Evolutionary conservation across 1,140 invertebrate genomes (phyloP).

Genomic region (Diabrotica virgifera): DNA sequence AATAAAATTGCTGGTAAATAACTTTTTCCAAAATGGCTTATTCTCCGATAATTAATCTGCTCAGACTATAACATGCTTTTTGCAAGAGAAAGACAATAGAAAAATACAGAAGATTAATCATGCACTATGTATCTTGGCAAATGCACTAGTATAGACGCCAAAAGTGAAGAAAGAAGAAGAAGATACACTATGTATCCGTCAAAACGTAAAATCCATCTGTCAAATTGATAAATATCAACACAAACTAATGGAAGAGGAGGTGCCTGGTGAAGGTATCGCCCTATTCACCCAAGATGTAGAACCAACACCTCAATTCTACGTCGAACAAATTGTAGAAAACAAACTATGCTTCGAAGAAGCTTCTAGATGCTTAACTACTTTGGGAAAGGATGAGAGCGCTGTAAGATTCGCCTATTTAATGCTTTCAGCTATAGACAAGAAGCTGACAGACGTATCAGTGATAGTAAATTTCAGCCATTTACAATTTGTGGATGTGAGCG

Average conservation of each 20-base stretch:
- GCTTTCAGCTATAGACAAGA: conserved; percentile 37
- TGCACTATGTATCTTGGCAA: no score
- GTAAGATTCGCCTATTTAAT: conserved; percentile 46
- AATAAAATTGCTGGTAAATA: no score
- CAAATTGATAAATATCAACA: no score
- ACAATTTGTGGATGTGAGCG: conserved; percentile 54
- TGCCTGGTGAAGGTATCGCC: conserved; percentile 20
- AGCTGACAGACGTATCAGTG: conserved; percentile 50
- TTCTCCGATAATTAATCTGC: no score
- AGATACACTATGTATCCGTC: not conserved
- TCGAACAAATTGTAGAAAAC: conserved; percentile 39
- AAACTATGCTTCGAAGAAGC: conserved; percentile 44
- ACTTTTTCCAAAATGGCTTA: no score
- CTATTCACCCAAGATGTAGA: not conserved
- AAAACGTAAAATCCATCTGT: not conserved
- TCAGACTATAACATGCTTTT: no score
- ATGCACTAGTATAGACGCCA: no score
- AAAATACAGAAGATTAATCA: no score
- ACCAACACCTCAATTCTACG: conserved; percentile 13
- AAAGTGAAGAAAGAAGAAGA: no score
- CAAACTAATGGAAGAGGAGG: conserved; percentile 24
- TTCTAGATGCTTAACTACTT: conserved; percentile 39
- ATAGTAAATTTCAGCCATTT: conserved; percentile 53
- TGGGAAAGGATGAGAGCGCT: conserved; percentile 45
- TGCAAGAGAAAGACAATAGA: no score